Base-by-base conservation (phyloP, 2,888 invertebrate genomes). In the Prosapia bicincta region DNA sequence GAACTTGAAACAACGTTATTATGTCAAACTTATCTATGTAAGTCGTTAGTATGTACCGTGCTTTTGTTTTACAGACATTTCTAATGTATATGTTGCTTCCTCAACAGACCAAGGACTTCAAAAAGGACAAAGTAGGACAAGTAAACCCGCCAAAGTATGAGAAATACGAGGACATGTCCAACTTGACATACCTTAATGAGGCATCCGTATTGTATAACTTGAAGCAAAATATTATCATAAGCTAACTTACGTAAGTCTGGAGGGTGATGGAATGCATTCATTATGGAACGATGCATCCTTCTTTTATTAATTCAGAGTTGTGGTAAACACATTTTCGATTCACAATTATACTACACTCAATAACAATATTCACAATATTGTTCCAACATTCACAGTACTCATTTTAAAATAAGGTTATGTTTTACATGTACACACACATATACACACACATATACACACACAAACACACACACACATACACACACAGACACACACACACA, bases 71-170 rank as follows among this genome's bases (percentile, higher is more conserved):
- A 32, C 13, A 10, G 24, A 72, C 15, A 38, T 76, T 68, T 76
- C 26, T 72, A 69, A 67, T 25, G 54, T 72, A 43, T 67, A 25
- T 75, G 67, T 75, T 76, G 15, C 15, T 38, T 15, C 20, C 54
- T 54, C 54, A 78, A 84, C 88, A 97, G 97, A 92, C 92, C 83
- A 95, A 92, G 90, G 95, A 94, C 89, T 93, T 96, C 90, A 98
- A 98, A 91, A 97, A 97, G 90, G 97, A 98, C 86, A 90, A 91
- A 86, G 93, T 97, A 84, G 92, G 90, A 86, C 98, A 98, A 90
- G 97, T 98, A 87, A 98, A 98, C 89, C 98, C 98, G 85, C 98
- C 98, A 86, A 98, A 98, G 91, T 98, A 95, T 91, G 98, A 98
- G 89, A 98, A 97, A 92, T 90, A 91, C 88, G 98, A 98, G 90